Base-by-base conservation (phyloP, 2,113 vertebrate genomes). In the Cheilinus undulatus region DNA sequence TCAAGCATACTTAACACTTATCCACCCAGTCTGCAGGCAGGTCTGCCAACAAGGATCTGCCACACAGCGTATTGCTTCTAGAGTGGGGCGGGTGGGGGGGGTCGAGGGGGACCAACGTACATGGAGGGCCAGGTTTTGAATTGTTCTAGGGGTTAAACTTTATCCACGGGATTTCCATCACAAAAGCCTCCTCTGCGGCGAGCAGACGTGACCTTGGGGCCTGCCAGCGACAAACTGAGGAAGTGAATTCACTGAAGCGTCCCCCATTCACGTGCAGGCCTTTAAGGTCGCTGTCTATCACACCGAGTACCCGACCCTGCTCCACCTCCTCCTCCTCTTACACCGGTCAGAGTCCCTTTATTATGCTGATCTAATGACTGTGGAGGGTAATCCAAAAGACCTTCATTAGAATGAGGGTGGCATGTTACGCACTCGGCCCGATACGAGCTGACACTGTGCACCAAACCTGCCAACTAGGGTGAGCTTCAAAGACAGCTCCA, bases 351-450 rank as follows among this genome's bases (percentile, higher is more conserved):
- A 63, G 60, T 67, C 70, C 77, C 69, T 90, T 93, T 91, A 81
- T 92, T 86, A 92, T 93, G 92, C 85, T 90, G 92, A 92, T 91
- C 85, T 89, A 87, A 89, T 77, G 86, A 74, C 67, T 82, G 73
- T 73, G 77, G 72, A 86, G 88, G 85, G 82, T 82, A 83, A 90
- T 84, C 86, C 83, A 69, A 48, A 81, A 58, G 80, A 62, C 73
- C 83, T 78, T 74, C 76, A 43, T 84, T 86, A 71, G 76, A 88
- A 80, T 74, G 63, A 84, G 75, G 63, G 77, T 46, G 70, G 70
- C 46, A 36, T 65, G 79, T 80, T 32, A 64, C 12, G 38, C 78
- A 38, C 70, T 66, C 59, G 49, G 51, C 51, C 45, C 65, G 64
- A 83, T 83, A 63, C 34, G 69, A 75, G 42, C 68, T 74, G 76